phyloP scores from a whole-genome alignment of 2,113 vertebrate genomes.

The Sorex araneus region DNA sequence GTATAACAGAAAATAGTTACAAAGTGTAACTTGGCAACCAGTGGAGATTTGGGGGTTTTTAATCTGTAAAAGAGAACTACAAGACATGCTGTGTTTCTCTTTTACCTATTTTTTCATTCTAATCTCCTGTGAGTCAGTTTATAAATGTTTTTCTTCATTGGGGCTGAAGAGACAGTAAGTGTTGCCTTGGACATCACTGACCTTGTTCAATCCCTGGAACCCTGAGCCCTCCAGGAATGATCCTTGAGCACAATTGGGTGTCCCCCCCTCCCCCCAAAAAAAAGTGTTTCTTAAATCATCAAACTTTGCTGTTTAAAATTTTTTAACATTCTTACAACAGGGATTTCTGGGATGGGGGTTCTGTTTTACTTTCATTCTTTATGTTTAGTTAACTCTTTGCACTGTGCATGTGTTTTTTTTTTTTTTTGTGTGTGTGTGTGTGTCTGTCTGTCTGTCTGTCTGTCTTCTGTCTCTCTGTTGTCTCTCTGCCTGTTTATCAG shows the following conservation, averaged over 20 bases:
- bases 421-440: conserved; percentile 39
- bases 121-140: neutral
- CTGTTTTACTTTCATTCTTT: conserved; percentile 51
- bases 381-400: neutral
- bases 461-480: neutral
- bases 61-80: neutral
- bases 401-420: too few relatives aligned
- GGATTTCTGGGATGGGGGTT: neutral
- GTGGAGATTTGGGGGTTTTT: conserved; percentile 8
- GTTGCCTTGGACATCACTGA: too few relatives aligned
- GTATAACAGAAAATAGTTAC: neutral
- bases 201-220: too few relatives aligned
- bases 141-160: neutral
- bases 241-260: too few relatives aligned
- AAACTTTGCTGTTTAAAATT: conserved; percentile 4
- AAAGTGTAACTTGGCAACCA: too few relatives aligned
- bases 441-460: conserved; percentile 5
- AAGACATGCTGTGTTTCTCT: neutral
- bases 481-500: neutral
- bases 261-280: too few relatives aligned
- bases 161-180: too few relatives aligned
- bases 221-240: too few relatives aligned
- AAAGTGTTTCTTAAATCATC: neutral
- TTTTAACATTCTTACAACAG: neutral
- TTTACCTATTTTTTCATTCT: neutral